These are phyloP conservation scores for Tympanuchus pallidicinctus DNA, from an alignment of 2,113 vertebrate species.

Conservation along the genomic window DNA sequence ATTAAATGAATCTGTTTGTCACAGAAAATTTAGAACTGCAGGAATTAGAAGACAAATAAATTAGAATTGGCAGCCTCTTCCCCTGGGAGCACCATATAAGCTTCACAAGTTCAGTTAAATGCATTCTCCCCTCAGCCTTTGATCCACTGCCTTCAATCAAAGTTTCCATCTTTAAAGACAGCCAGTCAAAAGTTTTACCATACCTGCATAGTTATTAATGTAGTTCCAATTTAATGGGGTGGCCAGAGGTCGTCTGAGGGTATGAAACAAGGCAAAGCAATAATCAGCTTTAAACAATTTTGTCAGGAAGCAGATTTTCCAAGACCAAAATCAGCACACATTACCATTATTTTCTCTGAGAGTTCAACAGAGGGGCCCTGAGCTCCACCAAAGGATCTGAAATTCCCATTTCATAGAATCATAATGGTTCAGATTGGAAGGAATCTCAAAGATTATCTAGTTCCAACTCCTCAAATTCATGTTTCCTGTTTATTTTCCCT, in stretches of 20 bases:
- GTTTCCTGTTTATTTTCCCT: neutral
- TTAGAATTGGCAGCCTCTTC: slow-evolving; percentile 64
- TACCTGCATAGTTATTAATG: neutral
- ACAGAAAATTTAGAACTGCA: slow-evolving; percentile 72
- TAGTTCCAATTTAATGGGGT: neutral
- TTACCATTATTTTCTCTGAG: neutral
- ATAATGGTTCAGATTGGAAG: no score
- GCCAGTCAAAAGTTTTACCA: neutral
- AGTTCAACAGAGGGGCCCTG: neutral
- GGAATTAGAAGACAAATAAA: slow-evolving; percentile 73
- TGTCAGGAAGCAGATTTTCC: neutral
- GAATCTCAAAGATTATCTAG: no score
- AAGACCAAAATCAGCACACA: neutral
- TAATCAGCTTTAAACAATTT: neutral
- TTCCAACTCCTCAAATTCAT: no score
- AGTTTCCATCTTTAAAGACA: slow-evolving; percentile 46
- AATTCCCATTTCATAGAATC: neutral
- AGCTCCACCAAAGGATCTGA: neutral
- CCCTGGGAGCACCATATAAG: slow-evolving; percentile 39
- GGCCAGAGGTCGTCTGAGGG: neutral
- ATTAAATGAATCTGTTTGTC: slow-evolving; percentile 72
- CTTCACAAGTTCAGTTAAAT: slow-evolving; percentile 63
- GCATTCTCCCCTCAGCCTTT: slow-evolving; percentile 37
- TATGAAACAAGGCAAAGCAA: neutral
- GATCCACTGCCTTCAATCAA: slow-evolving; percentile 38